Evolutionary conservation across 1,140 invertebrate genomes (phyloP).

Genomic region (Tribolium madens): DNA sequence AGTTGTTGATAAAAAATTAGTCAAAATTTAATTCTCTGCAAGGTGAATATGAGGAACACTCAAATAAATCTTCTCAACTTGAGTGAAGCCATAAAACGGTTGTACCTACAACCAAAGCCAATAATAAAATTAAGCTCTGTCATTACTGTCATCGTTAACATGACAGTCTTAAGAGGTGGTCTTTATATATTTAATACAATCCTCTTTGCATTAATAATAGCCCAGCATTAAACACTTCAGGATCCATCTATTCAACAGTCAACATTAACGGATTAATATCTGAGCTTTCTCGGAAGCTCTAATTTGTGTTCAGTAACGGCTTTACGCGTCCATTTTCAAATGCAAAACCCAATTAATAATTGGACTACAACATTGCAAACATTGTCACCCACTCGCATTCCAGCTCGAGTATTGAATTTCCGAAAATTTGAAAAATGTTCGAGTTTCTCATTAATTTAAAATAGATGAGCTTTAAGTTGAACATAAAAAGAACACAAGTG

Average conservation of each 20-base stretch:
- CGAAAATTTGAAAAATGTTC: background rate
- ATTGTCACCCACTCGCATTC: background rate
- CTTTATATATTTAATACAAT: conserved; percentile 50
- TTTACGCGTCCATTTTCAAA: conserved; percentile 46
- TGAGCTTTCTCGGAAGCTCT: conserved; percentile 40
- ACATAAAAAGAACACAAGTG: conserved; percentile 43
- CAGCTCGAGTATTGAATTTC: background rate
- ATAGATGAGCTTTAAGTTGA: conserved; percentile 41
- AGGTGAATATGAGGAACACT: too few relatives aligned
- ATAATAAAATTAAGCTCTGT: conserved; percentile 38
- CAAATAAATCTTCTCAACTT: background rate
- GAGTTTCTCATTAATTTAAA: conserved; percentile 39
- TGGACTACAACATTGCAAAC: conserved; percentile 22
- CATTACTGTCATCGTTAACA: conserved; percentile 35
- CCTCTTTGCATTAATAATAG: conserved; percentile 50
- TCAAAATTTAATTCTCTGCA: too few relatives aligned
- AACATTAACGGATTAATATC: conserved; percentile 50
- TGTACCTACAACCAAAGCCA: conserved; percentile 33
- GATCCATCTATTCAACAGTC: conserved; percentile 46
- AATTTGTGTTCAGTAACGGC: conserved; percentile 48
- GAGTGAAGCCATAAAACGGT: background rate
- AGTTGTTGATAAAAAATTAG: too few relatives aligned
- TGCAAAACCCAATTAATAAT: conserved; percentile 38
- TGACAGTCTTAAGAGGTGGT: conserved; percentile 31
- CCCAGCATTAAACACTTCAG: conserved; percentile 48